Conservation (phyloP, 2,888 invertebrate genomes). For the Nephrotoma guestfalica region DNA sequence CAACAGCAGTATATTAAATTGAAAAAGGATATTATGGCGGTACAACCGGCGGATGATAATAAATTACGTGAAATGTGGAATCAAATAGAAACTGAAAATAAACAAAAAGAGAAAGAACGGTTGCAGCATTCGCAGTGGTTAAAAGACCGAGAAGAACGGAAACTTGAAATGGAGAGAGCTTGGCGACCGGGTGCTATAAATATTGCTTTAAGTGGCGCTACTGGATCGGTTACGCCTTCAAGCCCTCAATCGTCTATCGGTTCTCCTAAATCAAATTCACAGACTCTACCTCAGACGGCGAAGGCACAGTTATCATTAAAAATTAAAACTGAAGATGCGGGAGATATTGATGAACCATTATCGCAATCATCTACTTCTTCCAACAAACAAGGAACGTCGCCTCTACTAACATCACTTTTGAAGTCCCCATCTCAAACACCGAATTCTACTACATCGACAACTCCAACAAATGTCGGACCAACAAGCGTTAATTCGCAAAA, state of each 20-base stretch:
- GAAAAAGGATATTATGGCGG: conserved; percentile 40
- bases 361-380: conserved; percentile 13
- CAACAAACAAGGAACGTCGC: conserved; percentile 43
- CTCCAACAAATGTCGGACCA: not conserved
- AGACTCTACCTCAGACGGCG: not conserved
- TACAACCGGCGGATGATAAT: conserved; percentile 47
- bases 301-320: conserved; percentile 7
- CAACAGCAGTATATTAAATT: conserved; percentile 58
- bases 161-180: conserved; percentile 42
- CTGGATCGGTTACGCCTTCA: not conserved
- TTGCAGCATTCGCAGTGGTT: conserved; percentile 45
- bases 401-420: conserved; percentile 66
- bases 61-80: conserved; percentile 59
- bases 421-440: conserved; percentile 49
- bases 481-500: not conserved
- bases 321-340: conserved; percentile 15
- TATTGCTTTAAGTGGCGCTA: not conserved
- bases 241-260: conserved; percentile 7
- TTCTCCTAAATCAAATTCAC: conserved; percentile 5
- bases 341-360: conserved; percentile 20
- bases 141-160: conserved; percentile 41
- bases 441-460: conserved; percentile 5
- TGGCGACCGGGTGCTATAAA: conserved; percentile 37
- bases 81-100: conserved; percentile 56
- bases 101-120: conserved; percentile 52